Evolutionary conservation across 2,888 invertebrate genomes (phyloP).

Genomic region (Augiades crinisus): DNA sequence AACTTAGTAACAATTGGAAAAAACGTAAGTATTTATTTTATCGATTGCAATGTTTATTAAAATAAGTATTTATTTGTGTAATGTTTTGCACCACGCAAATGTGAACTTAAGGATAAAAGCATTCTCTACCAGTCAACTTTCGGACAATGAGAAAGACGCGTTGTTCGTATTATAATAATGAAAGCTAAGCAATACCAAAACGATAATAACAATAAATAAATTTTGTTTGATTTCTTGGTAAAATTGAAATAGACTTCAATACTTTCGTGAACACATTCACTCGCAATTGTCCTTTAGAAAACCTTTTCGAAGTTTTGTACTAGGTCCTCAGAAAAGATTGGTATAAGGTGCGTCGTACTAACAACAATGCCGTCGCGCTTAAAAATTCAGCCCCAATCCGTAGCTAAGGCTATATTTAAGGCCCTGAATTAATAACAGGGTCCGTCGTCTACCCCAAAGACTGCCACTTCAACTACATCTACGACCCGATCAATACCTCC

Average conservation of each 20-base stretch:
- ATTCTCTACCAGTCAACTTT: no score
- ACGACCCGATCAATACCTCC: neutral
- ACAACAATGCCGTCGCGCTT: neutral
- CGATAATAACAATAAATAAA: no score
- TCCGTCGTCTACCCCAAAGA: neutral
- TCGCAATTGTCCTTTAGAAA: neutral
- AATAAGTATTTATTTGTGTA: no score
- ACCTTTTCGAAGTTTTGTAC: neutral
- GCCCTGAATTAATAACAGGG: neutral
- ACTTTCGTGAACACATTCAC: neutral
- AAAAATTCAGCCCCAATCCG: conserved; percentile 1
- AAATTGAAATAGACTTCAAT: neutral
- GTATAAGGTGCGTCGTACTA: neutral
- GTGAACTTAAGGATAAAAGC: no score
- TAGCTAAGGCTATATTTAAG: neutral
- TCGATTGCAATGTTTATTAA: no score
- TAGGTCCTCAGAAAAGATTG: neutral
- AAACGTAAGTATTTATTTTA: no score
- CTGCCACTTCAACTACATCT: neutral
- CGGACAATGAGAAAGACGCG: no score
- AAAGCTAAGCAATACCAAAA: no score
- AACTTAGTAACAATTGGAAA: no score
- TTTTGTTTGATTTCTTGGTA: no score
- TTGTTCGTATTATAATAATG: no score
- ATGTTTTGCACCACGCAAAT: no score